phyloP scores from a whole-genome alignment of 1,140 invertebrate species.

The Drosophila trapezifrons region DNA sequence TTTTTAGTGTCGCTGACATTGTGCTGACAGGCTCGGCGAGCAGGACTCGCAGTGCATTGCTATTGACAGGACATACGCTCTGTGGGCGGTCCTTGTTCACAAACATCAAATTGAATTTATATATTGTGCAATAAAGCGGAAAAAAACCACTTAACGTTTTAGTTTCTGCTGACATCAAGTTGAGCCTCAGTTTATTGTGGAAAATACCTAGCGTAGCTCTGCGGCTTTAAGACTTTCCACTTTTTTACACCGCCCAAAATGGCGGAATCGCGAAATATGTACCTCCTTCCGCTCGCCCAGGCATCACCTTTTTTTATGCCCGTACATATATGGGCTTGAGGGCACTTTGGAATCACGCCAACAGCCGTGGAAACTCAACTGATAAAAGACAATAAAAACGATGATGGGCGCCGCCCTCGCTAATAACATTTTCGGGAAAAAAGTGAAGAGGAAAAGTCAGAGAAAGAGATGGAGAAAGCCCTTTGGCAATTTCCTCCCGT shows the following conservation, averaged over 20 bases:
- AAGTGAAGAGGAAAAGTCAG: slow-evolving; percentile 7
- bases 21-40: slow-evolving; percentile 12
- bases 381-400: slow-evolving; percentile 67
- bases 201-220: not conserved
- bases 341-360: slow-evolving; percentile 28
- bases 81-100: slow-evolving; percentile 14
- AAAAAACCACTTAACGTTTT: slow-evolving; percentile 12
- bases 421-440: slow-evolving; percentile 47
- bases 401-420: slow-evolving; percentile 24
- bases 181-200: not conserved
- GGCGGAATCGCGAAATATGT: not conserved
- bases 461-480: slow-evolving; percentile 10
- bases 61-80: slow-evolving; percentile 18
- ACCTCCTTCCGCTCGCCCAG: not conserved
- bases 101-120: slow-evolving; percentile 22
- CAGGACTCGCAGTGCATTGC: slow-evolving; percentile 18
- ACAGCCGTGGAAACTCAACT: slow-evolving; percentile 34
- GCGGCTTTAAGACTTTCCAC: slow-evolving; percentile 2
- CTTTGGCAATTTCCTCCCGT: slow-evolving; percentile 33
- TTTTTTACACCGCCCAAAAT: not conserved
- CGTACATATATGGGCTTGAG: slow-evolving; percentile 14
- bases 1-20: slow-evolving; percentile 28
- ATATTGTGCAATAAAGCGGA: slow-evolving; percentile 2
- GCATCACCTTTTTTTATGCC: slow-evolving; percentile 18
- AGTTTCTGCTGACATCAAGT: slow-evolving; percentile 8